phyloP scores from a whole-genome alignment of 2,888 invertebrate species.

The Melieria omissa region DNA sequence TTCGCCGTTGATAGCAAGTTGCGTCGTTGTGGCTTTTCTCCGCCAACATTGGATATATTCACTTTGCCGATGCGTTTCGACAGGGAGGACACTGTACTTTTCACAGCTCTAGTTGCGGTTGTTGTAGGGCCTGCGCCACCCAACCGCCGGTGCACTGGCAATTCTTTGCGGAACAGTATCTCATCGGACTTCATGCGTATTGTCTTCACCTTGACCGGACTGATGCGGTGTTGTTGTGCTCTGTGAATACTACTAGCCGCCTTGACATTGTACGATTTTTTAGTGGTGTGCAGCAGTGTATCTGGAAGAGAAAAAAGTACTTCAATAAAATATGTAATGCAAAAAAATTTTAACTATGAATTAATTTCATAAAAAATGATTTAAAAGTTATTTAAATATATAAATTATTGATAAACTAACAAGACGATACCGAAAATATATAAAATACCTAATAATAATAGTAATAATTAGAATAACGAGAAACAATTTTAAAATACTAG shows the following conservation, averaged over 20 bases:
- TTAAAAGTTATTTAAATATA: too few relatives aligned
- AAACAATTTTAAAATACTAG: neutral
- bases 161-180: slow-evolving; percentile 51
- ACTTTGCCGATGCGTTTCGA: slow-evolving; percentile 53
- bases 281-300: slow-evolving; percentile 58
- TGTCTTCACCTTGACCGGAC: slow-evolving; percentile 54
- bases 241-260: slow-evolving; percentile 42
- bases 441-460: too few relatives aligned
- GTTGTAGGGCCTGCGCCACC: slow-evolving; percentile 42
- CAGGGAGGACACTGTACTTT: slow-evolving; percentile 43
- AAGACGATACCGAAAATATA: neutral
- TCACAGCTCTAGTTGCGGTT: neutral
- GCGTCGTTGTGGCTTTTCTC: slow-evolving; percentile 23
- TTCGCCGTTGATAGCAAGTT: slow-evolving; percentile 12
- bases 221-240: slow-evolving; percentile 49
- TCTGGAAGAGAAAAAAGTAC: slow-evolving; percentile 44
- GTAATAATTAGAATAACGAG: neutral
- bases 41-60: slow-evolving; percentile 39
- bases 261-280: slow-evolving; percentile 61
- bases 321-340: neutral
- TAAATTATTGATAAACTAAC: too few relatives aligned
- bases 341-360: too few relatives aligned
- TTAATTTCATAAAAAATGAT: too few relatives aligned
- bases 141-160: slow-evolving; percentile 61
- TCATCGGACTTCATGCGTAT: slow-evolving; percentile 65